Evolutionary conservation across 2,888 invertebrate genomes (phyloP).

Genomic region (Conchocele bisecta): DNA sequence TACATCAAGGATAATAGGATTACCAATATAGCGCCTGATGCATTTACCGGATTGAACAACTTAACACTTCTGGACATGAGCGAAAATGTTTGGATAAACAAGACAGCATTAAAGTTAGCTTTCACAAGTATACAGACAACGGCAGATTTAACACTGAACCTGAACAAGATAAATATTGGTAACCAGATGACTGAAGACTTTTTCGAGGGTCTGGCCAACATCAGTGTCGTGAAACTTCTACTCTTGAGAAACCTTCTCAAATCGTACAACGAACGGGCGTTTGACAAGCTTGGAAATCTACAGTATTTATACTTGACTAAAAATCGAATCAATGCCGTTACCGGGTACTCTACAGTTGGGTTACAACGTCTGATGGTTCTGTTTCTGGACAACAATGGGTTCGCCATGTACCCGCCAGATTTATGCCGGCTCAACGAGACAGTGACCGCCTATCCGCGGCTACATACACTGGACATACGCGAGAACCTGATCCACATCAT

Average conservation of each 20-base stretch:
- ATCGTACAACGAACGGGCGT: not conserved
- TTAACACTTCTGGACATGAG: too few relatives aligned
- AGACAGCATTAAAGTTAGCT: too few relatives aligned
- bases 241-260: not conserved
- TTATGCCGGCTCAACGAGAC: not conserved
- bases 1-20: too few relatives aligned
- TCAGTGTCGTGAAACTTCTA: not conserved
- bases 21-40: too few relatives aligned
- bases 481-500: not conserved
- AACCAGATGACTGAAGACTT: slow-evolving; percentile 11
- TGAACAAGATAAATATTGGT: too few relatives aligned
- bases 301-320: not conserved
- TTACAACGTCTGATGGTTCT: not conserved
- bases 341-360: not conserved
- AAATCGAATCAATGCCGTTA: not conserved
- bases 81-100: too few relatives aligned
- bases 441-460: not conserved
- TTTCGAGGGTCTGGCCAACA: not conserved
- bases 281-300: not conserved
- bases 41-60: too few relatives aligned
- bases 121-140: too few relatives aligned
- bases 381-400: not conserved
- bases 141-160: too few relatives aligned
- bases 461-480: not conserved
- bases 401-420: not conserved